Evolutionary conservation across 2,113 vertebrate genomes (phyloP).

Genomic region (Lophochroa leadbeateri): DNA sequence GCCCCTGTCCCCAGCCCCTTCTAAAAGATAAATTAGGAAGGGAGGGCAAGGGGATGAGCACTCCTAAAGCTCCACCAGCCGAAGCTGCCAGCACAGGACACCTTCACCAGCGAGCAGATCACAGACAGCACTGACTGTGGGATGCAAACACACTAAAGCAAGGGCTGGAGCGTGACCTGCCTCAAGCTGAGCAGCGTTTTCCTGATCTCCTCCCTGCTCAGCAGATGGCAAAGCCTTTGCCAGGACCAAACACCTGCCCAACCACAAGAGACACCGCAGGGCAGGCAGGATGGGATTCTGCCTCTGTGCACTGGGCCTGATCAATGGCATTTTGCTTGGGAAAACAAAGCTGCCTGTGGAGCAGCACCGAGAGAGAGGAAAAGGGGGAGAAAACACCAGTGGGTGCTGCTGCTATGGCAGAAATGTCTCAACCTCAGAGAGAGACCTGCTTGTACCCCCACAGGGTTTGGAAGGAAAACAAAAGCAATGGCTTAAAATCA

Average conservation of each 20-base stretch:
- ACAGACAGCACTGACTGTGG: fast-evolving
- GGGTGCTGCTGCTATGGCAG: not conserved
- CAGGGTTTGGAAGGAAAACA: not conserved
- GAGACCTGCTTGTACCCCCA: not conserved
- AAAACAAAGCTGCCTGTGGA: not conserved
- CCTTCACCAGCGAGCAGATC: fast-evolving
- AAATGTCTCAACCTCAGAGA: not conserved
- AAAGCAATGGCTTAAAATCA: not conserved
- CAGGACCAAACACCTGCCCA: not conserved
- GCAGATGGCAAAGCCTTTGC: not conserved
- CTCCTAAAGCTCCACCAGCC: not conserved
- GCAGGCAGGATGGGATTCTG: not conserved
- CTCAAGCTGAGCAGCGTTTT: not conserved
- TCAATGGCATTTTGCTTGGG: not conserved
- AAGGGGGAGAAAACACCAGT: not conserved
- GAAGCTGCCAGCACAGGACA: not conserved
- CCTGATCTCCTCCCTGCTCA: not conserved
- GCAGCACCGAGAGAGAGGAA: not conserved
- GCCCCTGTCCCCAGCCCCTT: not conserved
- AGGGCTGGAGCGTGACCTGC: not conserved
- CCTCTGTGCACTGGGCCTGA: not conserved
- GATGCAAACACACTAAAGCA: not conserved
- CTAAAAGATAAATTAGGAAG: not conserved
- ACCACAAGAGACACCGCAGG: not conserved
- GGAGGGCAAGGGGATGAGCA: not conserved